Evolutionary conservation across 2,888 invertebrate genomes (phyloP).

Genomic region (Acanthosepion pharaonis): DNA sequence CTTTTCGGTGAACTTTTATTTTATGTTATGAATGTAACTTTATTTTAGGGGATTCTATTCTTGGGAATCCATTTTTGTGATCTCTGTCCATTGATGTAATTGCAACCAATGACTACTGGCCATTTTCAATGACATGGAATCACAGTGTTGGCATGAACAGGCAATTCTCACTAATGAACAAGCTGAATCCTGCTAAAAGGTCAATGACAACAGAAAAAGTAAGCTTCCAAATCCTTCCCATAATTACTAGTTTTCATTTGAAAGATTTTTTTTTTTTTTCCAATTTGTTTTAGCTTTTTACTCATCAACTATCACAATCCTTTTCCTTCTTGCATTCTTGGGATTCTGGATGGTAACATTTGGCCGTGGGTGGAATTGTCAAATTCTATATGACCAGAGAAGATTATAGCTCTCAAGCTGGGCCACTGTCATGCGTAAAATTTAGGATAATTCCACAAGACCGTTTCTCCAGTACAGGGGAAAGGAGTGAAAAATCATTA

Average conservation of each 20-base stretch:
- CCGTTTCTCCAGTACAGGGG: background rate
- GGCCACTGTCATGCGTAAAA: background rate
- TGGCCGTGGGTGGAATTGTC: background rate
- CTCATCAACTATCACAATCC: background rate
- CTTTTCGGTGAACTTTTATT: background rate
- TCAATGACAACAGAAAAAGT: background rate
- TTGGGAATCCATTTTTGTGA: background rate
- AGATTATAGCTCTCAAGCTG: background rate
- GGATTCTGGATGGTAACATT: background rate
- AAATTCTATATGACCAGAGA: background rate
- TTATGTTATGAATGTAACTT: background rate
- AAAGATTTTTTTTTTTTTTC: background rate
- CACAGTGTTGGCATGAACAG: background rate
- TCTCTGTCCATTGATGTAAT: constrained; percentile 6
- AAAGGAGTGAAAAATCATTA: background rate
- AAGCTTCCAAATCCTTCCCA: background rate
- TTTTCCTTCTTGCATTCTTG: background rate
- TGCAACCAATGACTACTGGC: constrained; percentile 1
- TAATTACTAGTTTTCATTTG: background rate
- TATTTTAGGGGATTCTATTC: background rate
- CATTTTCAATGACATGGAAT: background rate
- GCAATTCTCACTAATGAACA: background rate
- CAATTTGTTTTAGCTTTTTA: background rate
- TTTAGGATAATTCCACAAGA: background rate
- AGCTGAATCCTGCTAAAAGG: background rate